Evolutionary conservation across 2,797 vertebrate species (phyloP), one percentile per base, ranked within the genome.

Genomic region (Pseudotriccus pelzelni): DNA sequence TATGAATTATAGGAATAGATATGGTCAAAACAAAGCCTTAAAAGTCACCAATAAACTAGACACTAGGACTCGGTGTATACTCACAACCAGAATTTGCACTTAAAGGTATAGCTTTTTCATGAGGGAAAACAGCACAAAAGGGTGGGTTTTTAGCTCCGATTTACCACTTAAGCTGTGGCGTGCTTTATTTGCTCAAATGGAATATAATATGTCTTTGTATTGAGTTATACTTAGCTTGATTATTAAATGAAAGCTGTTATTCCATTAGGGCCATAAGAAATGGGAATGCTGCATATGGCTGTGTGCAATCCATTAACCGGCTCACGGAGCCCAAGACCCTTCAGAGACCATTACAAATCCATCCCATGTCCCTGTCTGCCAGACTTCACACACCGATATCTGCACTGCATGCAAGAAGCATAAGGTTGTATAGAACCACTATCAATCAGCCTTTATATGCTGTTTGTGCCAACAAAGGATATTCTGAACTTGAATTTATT

Each of bases 171-270:
- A 70, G 46, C 84, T 92, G 67, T 78, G 47, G 70, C 60, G 92
- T 72, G 68, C 72, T 74, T 89, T 75, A 46, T 70, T 92, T 53
- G 0, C 75, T 92, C 32, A 94, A 93, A 84, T 60, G 56, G 60
- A 93, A 84, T 44, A 87, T 68, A 88, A 66, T 88, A 46, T 22
- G 21, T 63, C 82, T 87, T 93, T 80, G 32, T 89, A 94, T 92
- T 92, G 58, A 91, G 85, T 96, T 93, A 94, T 64, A 67, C 87
- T 93, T 83, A 53, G 67, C 41, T 23, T 87, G 53, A 72, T 97
- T 93, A 96, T 96, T 95, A 89, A 95, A 94, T 94, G 87, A 94
- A 91, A 96, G 91, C 93, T 93, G 58, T 95, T 68, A 96, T 83
- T 93, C 64, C 87, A 84, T 95, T 89, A 91, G 10, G 75, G 68